Conservation (phyloP, 2,797 vertebrate genomes). For the Acipenser oxyrinchus region DNA sequence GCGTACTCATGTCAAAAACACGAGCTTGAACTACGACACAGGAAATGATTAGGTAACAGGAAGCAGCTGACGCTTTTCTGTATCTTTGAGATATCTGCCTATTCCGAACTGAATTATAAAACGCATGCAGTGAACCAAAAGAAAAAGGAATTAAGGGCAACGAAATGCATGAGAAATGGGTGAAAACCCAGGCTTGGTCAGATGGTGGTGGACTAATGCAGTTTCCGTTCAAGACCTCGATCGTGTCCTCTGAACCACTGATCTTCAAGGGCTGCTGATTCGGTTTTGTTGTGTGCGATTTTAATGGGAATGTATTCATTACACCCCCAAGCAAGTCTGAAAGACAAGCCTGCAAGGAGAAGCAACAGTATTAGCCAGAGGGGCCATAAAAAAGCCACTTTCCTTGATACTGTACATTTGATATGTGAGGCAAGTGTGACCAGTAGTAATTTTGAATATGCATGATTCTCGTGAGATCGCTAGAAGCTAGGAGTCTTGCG, state of each 20-base stretch:
- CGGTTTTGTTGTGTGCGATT: conserved; percentile 34
- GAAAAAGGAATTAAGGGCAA: no score
- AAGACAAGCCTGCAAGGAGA: conserved; percentile 44
- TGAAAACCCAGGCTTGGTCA: no score
- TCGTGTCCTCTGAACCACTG: conserved; percentile 12
- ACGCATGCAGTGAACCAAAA: no score
- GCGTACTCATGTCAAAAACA: no score
- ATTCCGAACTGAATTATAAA: no score
- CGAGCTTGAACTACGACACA: no score
- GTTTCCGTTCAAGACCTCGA: no score
- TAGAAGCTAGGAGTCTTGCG: conserved; percentile 45
- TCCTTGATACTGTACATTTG: conserved; percentile 58
- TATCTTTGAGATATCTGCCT: no score
- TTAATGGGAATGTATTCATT: conserved; percentile 32
- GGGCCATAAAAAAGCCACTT: conserved; percentile 20
- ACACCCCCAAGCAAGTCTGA: conserved; percentile 40
- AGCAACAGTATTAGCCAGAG: conserved; percentile 46
- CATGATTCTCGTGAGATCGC: conserved; percentile 59
- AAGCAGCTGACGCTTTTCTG: no score
- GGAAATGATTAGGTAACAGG: no score
- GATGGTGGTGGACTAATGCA: no score
- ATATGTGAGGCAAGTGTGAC: conserved; percentile 68
- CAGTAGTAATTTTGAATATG: conserved; percentile 72
- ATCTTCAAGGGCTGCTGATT: conserved; percentile 38
- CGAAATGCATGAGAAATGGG: no score